Evolutionary conservation across 2,113 vertebrate species (phyloP).

Genomic region (Pelecanus crispus): DNA sequence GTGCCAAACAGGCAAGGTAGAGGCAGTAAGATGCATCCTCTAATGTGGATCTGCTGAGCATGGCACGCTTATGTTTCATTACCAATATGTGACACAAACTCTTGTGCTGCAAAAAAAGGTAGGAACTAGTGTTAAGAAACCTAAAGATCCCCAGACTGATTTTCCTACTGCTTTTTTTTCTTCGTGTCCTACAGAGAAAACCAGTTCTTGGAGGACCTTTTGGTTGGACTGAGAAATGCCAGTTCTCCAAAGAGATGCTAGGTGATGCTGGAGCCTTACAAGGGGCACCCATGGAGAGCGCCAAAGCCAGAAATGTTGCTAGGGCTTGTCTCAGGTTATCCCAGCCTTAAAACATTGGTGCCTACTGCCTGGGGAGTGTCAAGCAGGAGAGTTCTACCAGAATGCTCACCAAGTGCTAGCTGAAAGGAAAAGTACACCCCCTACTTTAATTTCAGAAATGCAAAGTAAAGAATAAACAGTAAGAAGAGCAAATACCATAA

Average conservation of each 20-base stretch:
- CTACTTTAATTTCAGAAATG: neutral
- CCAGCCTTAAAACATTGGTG: neutral
- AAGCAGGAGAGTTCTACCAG: neutral
- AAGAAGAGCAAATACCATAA: neutral
- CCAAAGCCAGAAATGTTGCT: neutral
- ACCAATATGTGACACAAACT: neutral
- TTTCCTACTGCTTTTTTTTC: neutral
- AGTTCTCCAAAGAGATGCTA: neutral
- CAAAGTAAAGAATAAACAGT: neutral
- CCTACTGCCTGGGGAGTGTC: neutral
- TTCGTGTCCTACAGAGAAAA: neutral
- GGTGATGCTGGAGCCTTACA: neutral
- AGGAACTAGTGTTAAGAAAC: neutral
- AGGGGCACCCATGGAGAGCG: neutral
- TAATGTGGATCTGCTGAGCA: rapidly evolving
- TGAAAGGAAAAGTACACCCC: neutral
- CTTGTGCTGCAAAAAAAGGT: neutral
- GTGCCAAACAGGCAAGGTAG: neutral
- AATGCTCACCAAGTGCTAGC: neutral
- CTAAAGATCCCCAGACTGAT: neutral
- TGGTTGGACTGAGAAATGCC: neutral
- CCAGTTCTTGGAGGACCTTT: neutral
- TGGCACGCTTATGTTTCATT: neutral
- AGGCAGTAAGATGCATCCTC: neutral
- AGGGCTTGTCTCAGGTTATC: neutral